A percentile compares a stretch with the other conserved stretches of the same genome.
Evolutionary conservation across 1,140 invertebrate genomes (phyloP).

Genomic region (Hycleus phaleratus): DNA sequence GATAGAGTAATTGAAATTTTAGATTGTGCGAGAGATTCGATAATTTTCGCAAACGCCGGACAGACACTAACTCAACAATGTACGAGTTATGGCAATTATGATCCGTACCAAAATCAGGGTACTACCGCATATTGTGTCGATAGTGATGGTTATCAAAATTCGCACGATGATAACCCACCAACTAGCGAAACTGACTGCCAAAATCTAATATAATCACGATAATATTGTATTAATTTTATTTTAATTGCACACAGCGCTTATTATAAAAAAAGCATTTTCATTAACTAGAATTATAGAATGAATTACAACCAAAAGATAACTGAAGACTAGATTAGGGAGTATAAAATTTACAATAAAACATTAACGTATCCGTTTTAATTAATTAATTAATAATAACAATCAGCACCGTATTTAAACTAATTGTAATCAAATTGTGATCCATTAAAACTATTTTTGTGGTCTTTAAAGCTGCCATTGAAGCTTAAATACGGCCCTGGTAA

Average conservation of each 20-base stretch:
- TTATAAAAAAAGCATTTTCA: not conserved
- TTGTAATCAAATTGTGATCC: no score
- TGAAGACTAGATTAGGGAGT: constrained; percentile 16
- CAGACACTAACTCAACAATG: constrained; percentile 42
- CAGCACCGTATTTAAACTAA: not conserved
- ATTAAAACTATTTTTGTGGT: no score
- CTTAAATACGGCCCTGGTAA: no score
- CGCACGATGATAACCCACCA: constrained; percentile 9
- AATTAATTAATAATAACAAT: constrained; percentile 1
- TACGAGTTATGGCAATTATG: constrained; percentile 46
- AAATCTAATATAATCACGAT: not conserved
- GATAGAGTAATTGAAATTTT: constrained; percentile 16
- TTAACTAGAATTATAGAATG: no score
- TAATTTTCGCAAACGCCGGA: constrained; percentile 42
- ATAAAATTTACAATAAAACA: constrained; percentile 16
- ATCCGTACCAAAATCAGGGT: constrained; percentile 40
- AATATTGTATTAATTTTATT: constrained; percentile 11
- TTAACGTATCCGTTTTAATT: not conserved
- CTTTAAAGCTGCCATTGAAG: no score
- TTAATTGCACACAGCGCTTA: not conserved
- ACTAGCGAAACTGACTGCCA: not conserved
- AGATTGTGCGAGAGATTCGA: constrained; percentile 49
- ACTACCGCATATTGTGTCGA: constrained; percentile 47
- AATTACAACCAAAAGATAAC: not conserved
- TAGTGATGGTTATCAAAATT: constrained; percentile 43